A percentile compares a stretch with the other conserved stretches of the same genome.
Conservation (phyloP, 2,797 vertebrate species). For the Antrozous pallidus region DNA sequence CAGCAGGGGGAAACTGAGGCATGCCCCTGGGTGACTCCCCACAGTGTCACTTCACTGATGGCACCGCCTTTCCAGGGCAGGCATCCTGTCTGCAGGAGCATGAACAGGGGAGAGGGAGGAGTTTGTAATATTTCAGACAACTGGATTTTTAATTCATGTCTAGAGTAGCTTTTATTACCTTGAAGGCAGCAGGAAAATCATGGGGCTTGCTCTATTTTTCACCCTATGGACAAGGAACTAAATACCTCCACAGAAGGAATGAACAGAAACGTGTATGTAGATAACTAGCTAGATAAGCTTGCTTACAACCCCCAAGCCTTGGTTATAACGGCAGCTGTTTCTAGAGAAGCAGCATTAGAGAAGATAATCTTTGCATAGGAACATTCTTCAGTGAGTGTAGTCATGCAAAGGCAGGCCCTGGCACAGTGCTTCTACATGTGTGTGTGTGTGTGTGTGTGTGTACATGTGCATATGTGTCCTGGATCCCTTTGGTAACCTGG, state of each 20-base stretch:
- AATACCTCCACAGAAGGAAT: background rate
- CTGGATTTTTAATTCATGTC: background rate
- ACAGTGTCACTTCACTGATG: fast-evolving
- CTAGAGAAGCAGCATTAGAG: background rate
- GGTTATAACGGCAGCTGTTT: background rate
- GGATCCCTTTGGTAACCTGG: background rate
- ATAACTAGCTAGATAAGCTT: background rate
- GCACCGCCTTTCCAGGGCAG: background rate
- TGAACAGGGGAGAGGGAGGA: too few relatives aligned
- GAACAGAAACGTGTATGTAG: background rate
- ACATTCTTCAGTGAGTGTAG: background rate
- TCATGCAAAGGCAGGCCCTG: background rate
- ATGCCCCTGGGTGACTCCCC: background rate
- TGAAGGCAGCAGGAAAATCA: background rate
- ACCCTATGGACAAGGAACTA: background rate
- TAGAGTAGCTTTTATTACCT: background rate
- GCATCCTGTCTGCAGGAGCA: background rate
- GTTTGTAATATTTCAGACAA: background rate
- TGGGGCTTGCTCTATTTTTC: background rate
- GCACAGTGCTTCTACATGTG: fast-evolving
- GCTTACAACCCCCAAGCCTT: background rate
- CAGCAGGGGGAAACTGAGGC: background rate
- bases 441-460: fast-evolving
- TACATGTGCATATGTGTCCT: too few relatives aligned
- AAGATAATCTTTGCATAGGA: background rate